Conservation (phyloP, 2,113 vertebrate species). For the Carollia perspicillata region DNA sequence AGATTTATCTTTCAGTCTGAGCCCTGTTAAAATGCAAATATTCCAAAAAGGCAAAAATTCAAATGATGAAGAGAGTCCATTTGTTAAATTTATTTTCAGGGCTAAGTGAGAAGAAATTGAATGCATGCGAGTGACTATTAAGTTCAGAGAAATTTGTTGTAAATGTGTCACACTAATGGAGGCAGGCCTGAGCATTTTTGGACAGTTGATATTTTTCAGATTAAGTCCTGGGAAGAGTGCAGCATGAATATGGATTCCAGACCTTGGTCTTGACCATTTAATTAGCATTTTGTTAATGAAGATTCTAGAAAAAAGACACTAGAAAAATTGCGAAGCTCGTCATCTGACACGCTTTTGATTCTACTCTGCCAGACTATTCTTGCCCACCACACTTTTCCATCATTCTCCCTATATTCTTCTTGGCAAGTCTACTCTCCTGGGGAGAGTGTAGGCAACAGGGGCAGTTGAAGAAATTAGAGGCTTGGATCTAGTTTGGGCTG, state of each 20-base stretch:
- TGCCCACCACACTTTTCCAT: not conserved
- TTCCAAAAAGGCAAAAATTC: slow-evolving; percentile 36
- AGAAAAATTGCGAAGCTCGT: not conserved
- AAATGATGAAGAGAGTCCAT: not conserved
- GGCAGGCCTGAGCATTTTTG: not conserved
- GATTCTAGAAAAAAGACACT: not conserved
- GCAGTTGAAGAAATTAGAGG: not conserved
- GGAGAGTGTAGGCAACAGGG: not conserved
- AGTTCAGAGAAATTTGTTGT: not conserved
- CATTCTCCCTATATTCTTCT: not conserved
- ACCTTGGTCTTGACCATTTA: not conserved
- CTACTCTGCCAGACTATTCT: not conserved
- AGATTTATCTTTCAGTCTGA: slow-evolving; percentile 21
- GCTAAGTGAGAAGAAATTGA: slow-evolving; percentile 1
- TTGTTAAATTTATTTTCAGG: slow-evolving; percentile 46
- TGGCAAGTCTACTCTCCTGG: not conserved
- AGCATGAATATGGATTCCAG: not conserved
- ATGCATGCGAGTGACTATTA: not conserved
- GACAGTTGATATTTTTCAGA: not conserved
- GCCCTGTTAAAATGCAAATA: slow-evolving; percentile 19
- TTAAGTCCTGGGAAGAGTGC: not conserved
- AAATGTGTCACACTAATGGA: not conserved
- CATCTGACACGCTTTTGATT: not conserved
- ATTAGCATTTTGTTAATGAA: not conserved
- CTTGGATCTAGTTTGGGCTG: not conserved